Conservation (phyloP, 35 echinoderm and acorn worm species). For the Ptychodera flava region DNA sequence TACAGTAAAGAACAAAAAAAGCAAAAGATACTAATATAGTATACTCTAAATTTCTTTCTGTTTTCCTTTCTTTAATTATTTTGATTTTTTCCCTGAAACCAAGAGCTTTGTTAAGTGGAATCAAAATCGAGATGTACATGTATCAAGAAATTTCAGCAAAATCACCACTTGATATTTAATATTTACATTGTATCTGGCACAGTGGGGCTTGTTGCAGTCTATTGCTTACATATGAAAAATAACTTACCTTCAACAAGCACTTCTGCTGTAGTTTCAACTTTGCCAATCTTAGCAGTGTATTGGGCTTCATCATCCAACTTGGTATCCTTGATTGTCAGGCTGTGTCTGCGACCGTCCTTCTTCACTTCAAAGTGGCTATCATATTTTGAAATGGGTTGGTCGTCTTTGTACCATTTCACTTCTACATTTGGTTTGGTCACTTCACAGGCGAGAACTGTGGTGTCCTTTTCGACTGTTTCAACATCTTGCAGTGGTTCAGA, state of each 20-base stretch:
- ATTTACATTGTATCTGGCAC: too few relatives aligned
- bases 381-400: neutral
- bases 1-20: too few relatives aligned
- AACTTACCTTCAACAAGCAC: conserved; percentile 58
- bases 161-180: too few relatives aligned
- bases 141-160: too few relatives aligned
- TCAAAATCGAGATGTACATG: too few relatives aligned
- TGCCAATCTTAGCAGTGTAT: conserved; percentile 49
- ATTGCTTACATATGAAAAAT: too few relatives aligned
- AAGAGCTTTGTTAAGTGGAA: too few relatives aligned
- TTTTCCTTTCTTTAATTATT: too few relatives aligned
- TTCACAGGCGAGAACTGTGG: neutral
- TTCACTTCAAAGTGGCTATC: neutral
- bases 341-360: conserved; percentile 23
- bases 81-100: too few relatives aligned
- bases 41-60: too few relatives aligned
- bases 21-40: too few relatives aligned
- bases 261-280: conserved; percentile 30
- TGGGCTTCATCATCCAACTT: conserved; percentile 51
- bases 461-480: neutral
- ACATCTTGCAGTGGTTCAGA: neutral
- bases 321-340: conserved; percentile 45
- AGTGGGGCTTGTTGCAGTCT: too few relatives aligned
- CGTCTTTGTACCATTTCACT: neutral
- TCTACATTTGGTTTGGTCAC: neutral